These are phyloP conservation scores for Acrobasis suavella DNA, from an alignment of 2,888 invertebrate species.

Conservation along the genomic window DNA sequence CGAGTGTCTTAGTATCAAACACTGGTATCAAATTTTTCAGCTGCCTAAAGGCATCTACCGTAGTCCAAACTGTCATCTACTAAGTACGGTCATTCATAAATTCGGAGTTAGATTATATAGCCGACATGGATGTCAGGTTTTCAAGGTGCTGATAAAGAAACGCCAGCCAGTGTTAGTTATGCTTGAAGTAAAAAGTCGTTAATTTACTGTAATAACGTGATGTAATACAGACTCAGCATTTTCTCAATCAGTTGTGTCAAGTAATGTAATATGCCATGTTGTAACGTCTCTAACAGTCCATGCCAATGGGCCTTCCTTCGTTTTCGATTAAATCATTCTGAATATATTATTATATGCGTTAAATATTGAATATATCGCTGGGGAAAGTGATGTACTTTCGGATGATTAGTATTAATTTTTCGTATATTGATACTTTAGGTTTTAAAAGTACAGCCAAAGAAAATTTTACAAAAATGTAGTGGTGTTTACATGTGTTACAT, in stretches of 20 bases:
- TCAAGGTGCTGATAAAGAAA: neutral
- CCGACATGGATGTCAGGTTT: neutral
- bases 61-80: no score
- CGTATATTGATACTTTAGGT: no score
- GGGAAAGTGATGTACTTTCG: no score
- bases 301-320: neutral
- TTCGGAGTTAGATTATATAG: neutral
- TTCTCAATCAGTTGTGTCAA: constrained; percentile 23
- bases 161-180: neutral
- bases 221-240: constrained; percentile 21
- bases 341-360: neutral
- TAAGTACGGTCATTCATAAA: no score
- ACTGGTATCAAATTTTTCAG: no score
- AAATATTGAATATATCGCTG: no score
- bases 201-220: constrained; percentile 18
- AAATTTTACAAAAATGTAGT: no score
- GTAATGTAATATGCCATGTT: constrained; percentile 17
- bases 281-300: constrained; percentile 15
- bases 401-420: no score
- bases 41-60: no score
- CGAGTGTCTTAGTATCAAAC: no score
- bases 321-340: neutral
- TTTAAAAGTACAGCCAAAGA: no score
- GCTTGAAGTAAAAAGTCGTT: constrained; percentile 16
- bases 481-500: no score